phyloP scores from a whole-genome alignment of 64 coral and sea anemone genomes.

The Cladopsammia gracilis region DNA sequence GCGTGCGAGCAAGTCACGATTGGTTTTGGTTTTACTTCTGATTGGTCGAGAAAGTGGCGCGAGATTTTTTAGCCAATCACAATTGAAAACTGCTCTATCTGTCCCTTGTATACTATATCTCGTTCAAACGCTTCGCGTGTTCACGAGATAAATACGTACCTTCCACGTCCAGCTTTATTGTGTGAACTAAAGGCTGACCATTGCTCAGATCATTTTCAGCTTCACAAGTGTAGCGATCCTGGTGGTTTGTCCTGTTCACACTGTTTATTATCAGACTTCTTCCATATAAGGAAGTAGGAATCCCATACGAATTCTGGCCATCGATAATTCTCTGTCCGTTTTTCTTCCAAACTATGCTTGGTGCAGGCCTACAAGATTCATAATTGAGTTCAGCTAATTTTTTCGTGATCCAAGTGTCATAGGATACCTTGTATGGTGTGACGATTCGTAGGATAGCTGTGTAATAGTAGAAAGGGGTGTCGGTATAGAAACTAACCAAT shows the following conservation, averaged over 20 bases:
- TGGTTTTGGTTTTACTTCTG: too few relatives aligned
- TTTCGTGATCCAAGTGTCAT: too few relatives aligned
- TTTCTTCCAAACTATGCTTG: slow-evolving; percentile 31
- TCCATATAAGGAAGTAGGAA: not conserved
- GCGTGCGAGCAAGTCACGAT: too few relatives aligned
- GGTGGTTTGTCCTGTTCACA: slow-evolving; percentile 1
- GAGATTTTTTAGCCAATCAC: too few relatives aligned
- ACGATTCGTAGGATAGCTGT: too few relatives aligned
- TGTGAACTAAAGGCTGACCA: not conserved
- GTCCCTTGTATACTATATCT: too few relatives aligned
- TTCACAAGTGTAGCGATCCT: slow-evolving; percentile 26
- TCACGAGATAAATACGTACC: not conserved
- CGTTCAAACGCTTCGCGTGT: not conserved
- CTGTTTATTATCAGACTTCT: not conserved
- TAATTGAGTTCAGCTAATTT: not conserved
- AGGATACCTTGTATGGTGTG: too few relatives aligned
- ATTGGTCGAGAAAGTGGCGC: too few relatives aligned
- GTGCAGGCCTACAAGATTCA: slow-evolving; percentile 17
- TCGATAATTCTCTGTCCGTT: slow-evolving; percentile 2
- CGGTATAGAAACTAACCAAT: too few relatives aligned
- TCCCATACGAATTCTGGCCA: slow-evolving; percentile 26
- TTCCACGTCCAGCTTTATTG: not conserved
- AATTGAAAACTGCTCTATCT: too few relatives aligned
- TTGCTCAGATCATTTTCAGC: not conserved
- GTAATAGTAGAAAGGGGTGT: too few relatives aligned